Base-by-base conservation (phyloP, 2,797 vertebrate species). In the Trachops cirrhosus region DNA sequence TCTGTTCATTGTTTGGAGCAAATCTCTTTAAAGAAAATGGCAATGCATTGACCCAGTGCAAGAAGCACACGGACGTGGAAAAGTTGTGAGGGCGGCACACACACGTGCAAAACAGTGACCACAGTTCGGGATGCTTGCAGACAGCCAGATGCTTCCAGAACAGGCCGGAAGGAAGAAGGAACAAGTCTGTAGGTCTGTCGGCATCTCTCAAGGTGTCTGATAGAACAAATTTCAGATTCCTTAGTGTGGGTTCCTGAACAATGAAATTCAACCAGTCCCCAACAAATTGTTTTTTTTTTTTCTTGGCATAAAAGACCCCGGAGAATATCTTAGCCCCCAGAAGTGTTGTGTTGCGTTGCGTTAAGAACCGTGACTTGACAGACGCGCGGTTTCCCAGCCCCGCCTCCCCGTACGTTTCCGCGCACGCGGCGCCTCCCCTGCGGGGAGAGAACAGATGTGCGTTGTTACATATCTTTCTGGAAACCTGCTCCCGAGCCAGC, bases 391-490 rank as follows among this genome's bases (percentile, higher is more conserved):
- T 79, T 84, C 24, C 34, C 79, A 19, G 16, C 15, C 24, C 34
- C 9, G 0, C 24, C 39, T 22, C 24, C 77, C 94, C 94, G 95
- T 94, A 89, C 74, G 93, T 92, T 95, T 95, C 94, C 87, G 24
- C 62, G 16, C 34, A 2, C 9, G 5, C 29, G 22, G 88, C 79
- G 91, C 95, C 86, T 95, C 89, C 94, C 3, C 10, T 95, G 62
- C 70, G 9, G 24, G 37, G 84, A 77, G 96, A 44, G 57, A 78
- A 62, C 39, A 46, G 64, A 75, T 96, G 94, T 91, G 84, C 57
- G 14, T 86, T 87, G 71, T 62, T 94, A 96, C 94, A 26, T 48
- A 19, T 97, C 98, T 97, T 96, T 97, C 95, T 97, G 86, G 90
- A 94, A 97, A 97, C 93, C 93, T 95, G 97, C 64, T 94, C 95